phyloP scores from a whole-genome alignment of 2,797 vertebrate species.

The Notolepis coatsorum region DNA sequence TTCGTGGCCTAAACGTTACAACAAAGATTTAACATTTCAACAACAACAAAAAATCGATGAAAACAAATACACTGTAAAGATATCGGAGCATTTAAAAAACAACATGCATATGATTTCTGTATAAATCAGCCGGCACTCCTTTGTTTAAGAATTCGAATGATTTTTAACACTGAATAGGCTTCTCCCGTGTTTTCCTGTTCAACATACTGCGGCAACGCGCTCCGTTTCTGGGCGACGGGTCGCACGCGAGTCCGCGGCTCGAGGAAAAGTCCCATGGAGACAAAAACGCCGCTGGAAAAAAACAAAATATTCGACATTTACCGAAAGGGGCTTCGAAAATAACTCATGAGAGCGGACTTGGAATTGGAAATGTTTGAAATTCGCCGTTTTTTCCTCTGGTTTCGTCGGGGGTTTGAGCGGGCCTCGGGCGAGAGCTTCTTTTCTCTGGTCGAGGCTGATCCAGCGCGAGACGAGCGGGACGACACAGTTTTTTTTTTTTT shows the following conservation, averaged over 20 bases:
- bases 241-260: conserved; percentile 78
- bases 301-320: neutral
- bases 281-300: conserved; percentile 36
- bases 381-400: conserved; percentile 39
- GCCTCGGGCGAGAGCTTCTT: conserved; percentile 84
- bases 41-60: neutral
- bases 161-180: conserved; percentile 68
- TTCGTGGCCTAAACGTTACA: conserved; percentile 62
- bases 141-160: conserved; percentile 18
- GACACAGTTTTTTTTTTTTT: conserved; percentile 85
- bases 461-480: conserved; percentile 82
- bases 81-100: fast-evolving
- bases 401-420: conserved; percentile 59
- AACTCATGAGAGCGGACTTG: conserved; percentile 38
- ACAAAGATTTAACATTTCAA: conserved; percentile 5
- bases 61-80: neutral
- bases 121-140: neutral
- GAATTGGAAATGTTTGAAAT: conserved; percentile 26
- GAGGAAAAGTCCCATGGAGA: conserved; percentile 71
- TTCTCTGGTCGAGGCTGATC: conserved; percentile 84
- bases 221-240: conserved; percentile 36
- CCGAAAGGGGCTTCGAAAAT: conserved; percentile 33
- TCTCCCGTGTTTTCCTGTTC: conserved; percentile 76
- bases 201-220: conserved; percentile 50
- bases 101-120: neutral